Evolutionary conservation across 2,113 vertebrate genomes (phyloP), one percentile per base, ranked within the genome.

Genomic region (Natator depressus): DNA sequence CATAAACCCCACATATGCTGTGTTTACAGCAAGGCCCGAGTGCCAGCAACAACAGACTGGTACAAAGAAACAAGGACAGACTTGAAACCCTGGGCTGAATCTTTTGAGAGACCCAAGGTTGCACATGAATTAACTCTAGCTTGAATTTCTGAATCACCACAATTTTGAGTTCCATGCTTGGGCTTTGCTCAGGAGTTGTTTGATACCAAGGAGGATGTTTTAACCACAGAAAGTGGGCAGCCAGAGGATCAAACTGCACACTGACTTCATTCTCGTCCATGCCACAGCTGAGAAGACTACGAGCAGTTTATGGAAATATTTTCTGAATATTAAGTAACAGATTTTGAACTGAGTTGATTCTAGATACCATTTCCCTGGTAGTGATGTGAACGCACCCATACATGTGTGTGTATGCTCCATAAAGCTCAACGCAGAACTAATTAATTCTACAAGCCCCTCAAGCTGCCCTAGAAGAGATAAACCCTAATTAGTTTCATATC

Each of bases 11-110:
- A 95, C 97, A 96, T 91, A 91, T 82, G n/a, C 76, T 91, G 76
- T 94, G 87, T 94, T 88, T 94, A 96, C 88, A 95, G 87, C 5
- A 95, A 91, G 82, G 93, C 94, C 84, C 89, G 95, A 93, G 95
- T 11, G 95, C 81, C 93, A 97, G 97, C 95, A 97, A 94, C 93
- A 97, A 97, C 95, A 84, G 95, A 50, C 84, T 96, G 89, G 75
- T 89, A 94, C 84, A 95, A 92, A 1, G 92, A 96, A 98, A 94
- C 47, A 87, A 94, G 29, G 82, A 53, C 31, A 87, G 80, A 93
- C 55, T 96, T 10, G 1, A 95, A 94, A 96, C 47, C 47, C 90
- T 35, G 38, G 49, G 47, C 1, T 59, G 25, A 59, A 17, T 6
- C 78, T 57, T 88, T 49, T 62, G 78, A 81, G 46, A 88, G 86